Conservation (phyloP, 2,888 invertebrate species). For the Spisula solida region DNA sequence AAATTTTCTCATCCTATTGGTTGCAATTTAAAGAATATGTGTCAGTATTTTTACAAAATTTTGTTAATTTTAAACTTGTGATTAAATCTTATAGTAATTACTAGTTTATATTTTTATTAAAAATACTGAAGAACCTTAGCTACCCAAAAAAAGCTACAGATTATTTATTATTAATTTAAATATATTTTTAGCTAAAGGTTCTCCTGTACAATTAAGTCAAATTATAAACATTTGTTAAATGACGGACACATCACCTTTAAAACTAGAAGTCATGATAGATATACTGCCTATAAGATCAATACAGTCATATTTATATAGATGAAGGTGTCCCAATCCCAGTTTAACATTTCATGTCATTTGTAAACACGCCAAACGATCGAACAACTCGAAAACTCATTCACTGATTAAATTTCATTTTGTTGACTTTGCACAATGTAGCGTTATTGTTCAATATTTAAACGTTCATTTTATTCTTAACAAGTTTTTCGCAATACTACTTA, state of each 20-base stretch:
- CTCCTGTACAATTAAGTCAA: no score
- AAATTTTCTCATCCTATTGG: background rate
- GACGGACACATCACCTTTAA: background rate
- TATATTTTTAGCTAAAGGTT: no score
- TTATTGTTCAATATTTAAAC: background rate
- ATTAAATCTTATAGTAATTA: no score
- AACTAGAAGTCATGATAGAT: background rate
- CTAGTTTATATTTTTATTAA: no score
- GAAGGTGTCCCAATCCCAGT: background rate
- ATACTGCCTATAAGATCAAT: background rate
- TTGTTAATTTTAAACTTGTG: no score
- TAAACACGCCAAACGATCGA: constrained; percentile 12
- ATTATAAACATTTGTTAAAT: no score
- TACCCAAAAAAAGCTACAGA: no score
- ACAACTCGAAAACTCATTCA: constrained; percentile 3
- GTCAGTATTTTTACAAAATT: background rate
- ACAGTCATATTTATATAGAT: constrained; percentile 13
- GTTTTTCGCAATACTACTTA: background rate
- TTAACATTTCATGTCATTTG: constrained; percentile 18
- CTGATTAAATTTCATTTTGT: constrained; percentile 7
- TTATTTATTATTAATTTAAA: no score
- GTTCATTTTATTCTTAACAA: constrained; percentile 4
- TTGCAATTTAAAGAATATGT: background rate
- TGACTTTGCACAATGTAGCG: constrained; percentile 27
- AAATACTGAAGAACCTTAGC: no score